A percentile compares a stretch with the other conserved stretches of the same genome.
Evolutionary conservation across 2,113 vertebrate species (phyloP).

Genomic region (Tringa solitaria): DNA sequence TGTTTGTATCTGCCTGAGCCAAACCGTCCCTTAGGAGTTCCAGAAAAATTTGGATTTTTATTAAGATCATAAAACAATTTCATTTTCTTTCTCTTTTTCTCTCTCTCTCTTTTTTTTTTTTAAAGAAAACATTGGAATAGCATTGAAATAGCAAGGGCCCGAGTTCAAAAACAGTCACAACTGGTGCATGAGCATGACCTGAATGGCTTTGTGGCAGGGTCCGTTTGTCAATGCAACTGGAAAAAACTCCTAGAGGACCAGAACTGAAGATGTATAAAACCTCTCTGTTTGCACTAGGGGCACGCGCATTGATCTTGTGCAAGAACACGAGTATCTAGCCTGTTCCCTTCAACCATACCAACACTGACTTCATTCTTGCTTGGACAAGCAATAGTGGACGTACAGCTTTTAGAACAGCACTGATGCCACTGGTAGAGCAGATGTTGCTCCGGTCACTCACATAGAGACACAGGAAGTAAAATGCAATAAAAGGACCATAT

Average conservation of each 20-base stretch:
- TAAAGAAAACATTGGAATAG: background rate
- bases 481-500: background rate
- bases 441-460: background rate
- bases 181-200: background rate
- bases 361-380: background rate
- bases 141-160: background rate
- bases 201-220: background rate
- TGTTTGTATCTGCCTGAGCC: conserved; percentile 11
- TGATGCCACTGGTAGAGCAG: background rate
- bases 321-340: background rate
- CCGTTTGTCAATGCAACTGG: background rate
- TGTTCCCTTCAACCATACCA: background rate
- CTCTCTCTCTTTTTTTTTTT: background rate
- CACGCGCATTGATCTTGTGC: background rate
- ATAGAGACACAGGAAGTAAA: background rate
- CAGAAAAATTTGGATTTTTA: background rate
- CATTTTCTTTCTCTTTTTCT: background rate
- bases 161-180: background rate
- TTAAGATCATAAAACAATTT: background rate
- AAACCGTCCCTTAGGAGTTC: background rate
- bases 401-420: background rate
- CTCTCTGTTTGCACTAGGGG: background rate
- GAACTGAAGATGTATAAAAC: background rate
- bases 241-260: background rate
- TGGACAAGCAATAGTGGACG: background rate